phyloP scores from a whole-genome alignment of 30 jellyfish, hydroid and myxozoan genomes.

The Hydractinia symbiolongicarpus region DNA sequence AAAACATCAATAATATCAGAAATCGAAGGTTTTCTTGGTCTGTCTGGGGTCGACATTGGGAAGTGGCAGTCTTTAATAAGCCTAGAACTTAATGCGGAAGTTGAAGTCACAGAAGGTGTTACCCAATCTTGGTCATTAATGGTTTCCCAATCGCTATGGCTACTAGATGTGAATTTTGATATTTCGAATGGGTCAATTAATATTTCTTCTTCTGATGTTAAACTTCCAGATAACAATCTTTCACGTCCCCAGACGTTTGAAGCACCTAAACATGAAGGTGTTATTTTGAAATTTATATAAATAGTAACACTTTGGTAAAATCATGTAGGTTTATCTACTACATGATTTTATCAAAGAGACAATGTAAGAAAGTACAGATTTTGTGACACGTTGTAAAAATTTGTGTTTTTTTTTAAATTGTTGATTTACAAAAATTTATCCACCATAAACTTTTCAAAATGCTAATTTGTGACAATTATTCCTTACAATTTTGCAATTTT shows the following conservation, averaged over 20 bases:
- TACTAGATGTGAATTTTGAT: neutral
- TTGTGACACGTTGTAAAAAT: no score
- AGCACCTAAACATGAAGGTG: slow-evolving; percentile 19
- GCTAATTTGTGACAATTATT: no score
- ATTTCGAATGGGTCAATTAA: neutral
- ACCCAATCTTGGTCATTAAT: slow-evolving; percentile 22
- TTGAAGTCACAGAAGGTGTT: neutral
- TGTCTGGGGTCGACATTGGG: slow-evolving; percentile 11
- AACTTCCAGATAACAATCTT: neutral
- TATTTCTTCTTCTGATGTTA: neutral
- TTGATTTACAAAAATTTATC: no score
- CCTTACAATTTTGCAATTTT: no score
- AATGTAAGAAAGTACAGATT: no score
- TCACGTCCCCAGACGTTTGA: slow-evolving; percentile 34
- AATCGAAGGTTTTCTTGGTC: slow-evolving; percentile 12
- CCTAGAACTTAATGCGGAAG: neutral
- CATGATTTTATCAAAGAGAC: no score
- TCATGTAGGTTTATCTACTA: neutral
- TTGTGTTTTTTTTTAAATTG: no score
- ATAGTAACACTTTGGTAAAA: no score
- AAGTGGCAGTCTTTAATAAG: neutral
- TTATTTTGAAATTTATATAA: no score
- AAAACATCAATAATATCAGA: slow-evolving; percentile 24
- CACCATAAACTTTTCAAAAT: no score
- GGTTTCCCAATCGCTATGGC: slow-evolving; percentile 12